Percentiles rank a stretch among this genome's conserved stretches.
Evolutionary conservation across 2,797 vertebrate genomes (phyloP).

Genomic region (Alauda arvensis): DNA sequence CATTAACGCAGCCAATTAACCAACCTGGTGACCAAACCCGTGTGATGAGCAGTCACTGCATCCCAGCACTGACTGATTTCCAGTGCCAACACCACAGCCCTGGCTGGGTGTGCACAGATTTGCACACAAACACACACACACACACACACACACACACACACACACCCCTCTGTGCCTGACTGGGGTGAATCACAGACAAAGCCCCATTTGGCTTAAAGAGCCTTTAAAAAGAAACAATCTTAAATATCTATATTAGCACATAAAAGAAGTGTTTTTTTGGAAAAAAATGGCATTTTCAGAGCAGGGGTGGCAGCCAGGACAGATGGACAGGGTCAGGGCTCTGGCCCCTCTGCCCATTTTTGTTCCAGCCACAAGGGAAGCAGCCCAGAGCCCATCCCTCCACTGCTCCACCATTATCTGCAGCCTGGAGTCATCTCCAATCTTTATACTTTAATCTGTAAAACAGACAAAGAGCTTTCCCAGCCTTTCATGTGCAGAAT

Average conservation of each 20-base stretch:
- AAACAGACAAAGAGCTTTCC: conserved; percentile 15
- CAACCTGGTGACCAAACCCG: conserved; percentile 38
- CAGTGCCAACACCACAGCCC: conserved; percentile 23
- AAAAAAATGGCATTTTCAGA: neutral
- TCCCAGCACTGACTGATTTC: conserved; percentile 46
- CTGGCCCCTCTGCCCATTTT: neutral
- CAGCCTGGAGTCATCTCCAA: neutral
- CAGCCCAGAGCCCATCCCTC: neutral
- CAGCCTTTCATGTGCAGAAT: conserved; percentile 40
- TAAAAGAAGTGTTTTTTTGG: neutral
- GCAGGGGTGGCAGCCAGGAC: neutral
- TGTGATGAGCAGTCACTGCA: conserved; percentile 36
- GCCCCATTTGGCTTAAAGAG: conserved; percentile 10
- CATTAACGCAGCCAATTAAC: conserved; percentile 63
- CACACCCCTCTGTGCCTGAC: neutral
- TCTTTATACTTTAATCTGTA: conserved; percentile 36
- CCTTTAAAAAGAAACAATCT: neutral
- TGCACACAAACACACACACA: neutral
- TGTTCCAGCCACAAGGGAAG: neutral
- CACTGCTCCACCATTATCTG: neutral
- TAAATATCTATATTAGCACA: neutral
- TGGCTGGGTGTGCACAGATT: conserved; percentile 10
- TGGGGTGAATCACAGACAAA: conserved; percentile 43
- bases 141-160: neutral
- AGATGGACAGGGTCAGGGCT: neutral